These are phyloP conservation scores for Bostrychus sinensis DNA, from an alignment of 2,113 vertebrate species.

Conservation along the genomic window DNA sequence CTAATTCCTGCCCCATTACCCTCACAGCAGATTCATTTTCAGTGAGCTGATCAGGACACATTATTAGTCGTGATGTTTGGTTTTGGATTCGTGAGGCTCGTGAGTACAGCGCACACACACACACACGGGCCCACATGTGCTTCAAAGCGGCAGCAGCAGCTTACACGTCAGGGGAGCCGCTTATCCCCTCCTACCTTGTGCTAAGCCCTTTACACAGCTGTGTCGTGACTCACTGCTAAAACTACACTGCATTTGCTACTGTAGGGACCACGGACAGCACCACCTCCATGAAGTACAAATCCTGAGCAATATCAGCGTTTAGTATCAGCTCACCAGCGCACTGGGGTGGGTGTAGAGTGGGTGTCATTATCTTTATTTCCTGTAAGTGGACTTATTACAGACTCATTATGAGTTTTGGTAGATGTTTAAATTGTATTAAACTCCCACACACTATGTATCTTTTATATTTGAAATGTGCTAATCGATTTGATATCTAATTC, in stretches of 20 bases:
- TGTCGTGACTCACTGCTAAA: constrained; percentile 67
- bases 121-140: constrained; percentile 54
- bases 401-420: neutral
- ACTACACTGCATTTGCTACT: constrained; percentile 17
- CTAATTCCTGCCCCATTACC: constrained; percentile 59
- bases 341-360: neutral
- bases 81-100: constrained; percentile 33
- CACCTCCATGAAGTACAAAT: constrained; percentile 24
- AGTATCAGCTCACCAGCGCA: neutral
- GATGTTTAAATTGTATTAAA: neutral
- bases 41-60: constrained; percentile 66
- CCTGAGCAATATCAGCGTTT: constrained; percentile 7
- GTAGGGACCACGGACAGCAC: constrained; percentile 12
- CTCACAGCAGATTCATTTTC: constrained; percentile 66
- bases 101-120: constrained; percentile 26
- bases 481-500: too few relatives aligned
- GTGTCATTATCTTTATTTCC: neutral
- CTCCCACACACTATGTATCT: too few relatives aligned
- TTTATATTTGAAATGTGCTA: too few relatives aligned
- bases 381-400: neutral
- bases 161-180: constrained; percentile 64
- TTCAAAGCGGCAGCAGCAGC: constrained; percentile 62
- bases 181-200: constrained; percentile 75
- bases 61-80: constrained; percentile 67
- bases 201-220: constrained; percentile 72